A percentile compares a stretch with the other conserved stretches of the same genome.
phyloP scores from a whole-genome alignment of 1,140 invertebrate species.

The Drosophila bocki region DNA sequence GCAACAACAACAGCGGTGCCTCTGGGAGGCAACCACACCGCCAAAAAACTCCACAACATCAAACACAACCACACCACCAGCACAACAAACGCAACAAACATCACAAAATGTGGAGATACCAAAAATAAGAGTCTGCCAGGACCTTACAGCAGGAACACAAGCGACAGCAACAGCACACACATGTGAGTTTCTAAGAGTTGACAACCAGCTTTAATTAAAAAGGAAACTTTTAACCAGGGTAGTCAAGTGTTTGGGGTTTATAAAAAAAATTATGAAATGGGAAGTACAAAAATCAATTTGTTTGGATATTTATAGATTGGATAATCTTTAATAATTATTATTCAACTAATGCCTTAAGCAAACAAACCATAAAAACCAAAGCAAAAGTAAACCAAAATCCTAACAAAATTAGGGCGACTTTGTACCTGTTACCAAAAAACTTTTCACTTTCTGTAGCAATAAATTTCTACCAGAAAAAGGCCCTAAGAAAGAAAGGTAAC shows the following conservation, averaged over 20 bases:
- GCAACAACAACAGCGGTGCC: slow-evolving; percentile 61
- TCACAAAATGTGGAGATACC: slow-evolving; percentile 16
- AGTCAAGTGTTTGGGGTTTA: neutral
- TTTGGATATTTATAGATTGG: neutral
- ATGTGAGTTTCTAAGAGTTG: slow-evolving; percentile 47
- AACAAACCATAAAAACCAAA: neutral
- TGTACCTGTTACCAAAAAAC: slow-evolving; percentile 28
- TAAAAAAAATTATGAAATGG: neutral
- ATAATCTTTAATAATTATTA: neutral
- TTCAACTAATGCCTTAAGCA: neutral
- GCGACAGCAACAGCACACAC: slow-evolving; percentile 30
- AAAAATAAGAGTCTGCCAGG: slow-evolving; percentile 24
- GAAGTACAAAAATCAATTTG: neutral
- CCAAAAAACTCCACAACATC: slow-evolving; percentile 11
- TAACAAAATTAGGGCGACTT: neutral
- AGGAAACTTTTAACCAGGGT: neutral
- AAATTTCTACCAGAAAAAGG: slow-evolving; percentile 31
- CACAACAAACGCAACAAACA: slow-evolving; percentile 26
- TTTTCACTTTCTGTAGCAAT: slow-evolving; percentile 64
- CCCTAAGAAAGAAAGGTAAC: slow-evolving; percentile 25
- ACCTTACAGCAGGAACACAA: slow-evolving; percentile 9
- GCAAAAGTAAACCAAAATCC: slow-evolving; percentile 1
- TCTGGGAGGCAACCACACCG: slow-evolving; percentile 53
- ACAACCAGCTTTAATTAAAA: neutral
- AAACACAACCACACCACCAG: slow-evolving; percentile 34